Evolutionary conservation across 2,113 vertebrate species (phyloP), one percentile per base, ranked within the genome.

Genomic region (Mirza zaza): DNA sequence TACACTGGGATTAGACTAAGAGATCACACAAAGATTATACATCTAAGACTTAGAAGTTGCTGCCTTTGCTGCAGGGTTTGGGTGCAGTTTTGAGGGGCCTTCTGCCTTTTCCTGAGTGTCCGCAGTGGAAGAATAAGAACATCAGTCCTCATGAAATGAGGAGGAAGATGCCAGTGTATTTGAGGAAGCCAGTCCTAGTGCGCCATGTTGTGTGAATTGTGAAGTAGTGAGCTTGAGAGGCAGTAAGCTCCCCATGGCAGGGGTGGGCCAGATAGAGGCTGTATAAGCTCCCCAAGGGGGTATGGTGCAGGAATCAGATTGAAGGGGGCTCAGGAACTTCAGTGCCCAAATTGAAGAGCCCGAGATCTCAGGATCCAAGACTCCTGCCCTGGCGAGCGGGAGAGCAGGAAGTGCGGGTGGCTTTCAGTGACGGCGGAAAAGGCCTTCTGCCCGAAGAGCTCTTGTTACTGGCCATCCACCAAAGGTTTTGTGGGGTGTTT

Each of bases 241-340:
- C 2, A 8, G 34, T 27, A 45, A 94, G 79, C 25, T 52, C 18
- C 75, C 61, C 0, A 0, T 67, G 59, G 39, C 29, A 57, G 61
- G 90, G 65, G 36, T 39, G 4, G 27, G 63, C 32, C 59, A 75
- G 57, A 63, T 36, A 73, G 81, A 81, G 50, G 70, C n/a, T 39
- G 7, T 8, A 1, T n/a, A 36, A 50, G 27, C 2, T 5, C 18
- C 57, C 8, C 34, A 12, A 39, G 3, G 23, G 15, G 8, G 8
- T 21, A 6, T 20, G 42, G n/a, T 5, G 3, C 18, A 39, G 32
- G 20, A 15, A 23, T 45, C 57, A 13, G 34, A 39, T 18, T 15
- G 55, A 87, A 90, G 52, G 61, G 29, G 17, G 5, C 3, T 83
- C 42, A 8, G 0, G n/a, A 57, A 55, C 61, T 79, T 65, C 3